Evolutionary conservation across 2,113 vertebrate species (phyloP).

Genomic region (Muntiacus reevesi): DNA sequence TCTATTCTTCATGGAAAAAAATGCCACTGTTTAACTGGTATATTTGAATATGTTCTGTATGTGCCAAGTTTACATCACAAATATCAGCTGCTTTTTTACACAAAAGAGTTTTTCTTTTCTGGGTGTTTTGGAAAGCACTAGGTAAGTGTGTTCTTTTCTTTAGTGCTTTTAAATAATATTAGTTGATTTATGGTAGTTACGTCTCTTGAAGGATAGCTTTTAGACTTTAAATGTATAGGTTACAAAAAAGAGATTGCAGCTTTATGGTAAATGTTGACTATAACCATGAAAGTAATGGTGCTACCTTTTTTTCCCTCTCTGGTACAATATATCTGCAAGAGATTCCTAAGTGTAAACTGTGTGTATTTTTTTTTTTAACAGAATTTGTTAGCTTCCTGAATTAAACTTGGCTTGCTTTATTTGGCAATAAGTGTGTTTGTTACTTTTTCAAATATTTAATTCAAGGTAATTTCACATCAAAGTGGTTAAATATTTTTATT

Average conservation of each 20-base stretch:
- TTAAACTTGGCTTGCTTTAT: constrained; percentile 26
- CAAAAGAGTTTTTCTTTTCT: background rate
- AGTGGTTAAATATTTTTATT: constrained; percentile 25
- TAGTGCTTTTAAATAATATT: background rate
- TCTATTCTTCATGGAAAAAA: background rate
- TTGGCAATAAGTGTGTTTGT: background rate
- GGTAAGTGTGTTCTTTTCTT: background rate
- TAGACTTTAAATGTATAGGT: constrained; percentile 44
- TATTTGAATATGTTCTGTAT: background rate
- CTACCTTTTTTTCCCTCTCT: background rate
- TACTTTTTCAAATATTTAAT: constrained; percentile 25
- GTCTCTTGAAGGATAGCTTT: constrained; percentile 45
- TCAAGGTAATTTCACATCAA: constrained; percentile 16
- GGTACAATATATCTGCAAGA: background rate
- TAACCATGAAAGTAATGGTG: background rate
- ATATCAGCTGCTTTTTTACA: background rate
- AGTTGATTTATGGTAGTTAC: background rate
- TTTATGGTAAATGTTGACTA: constrained; percentile 54
- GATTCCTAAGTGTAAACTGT: background rate
- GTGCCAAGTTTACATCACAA: background rate
- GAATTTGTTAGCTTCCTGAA: constrained; percentile 7
- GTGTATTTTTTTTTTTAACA: background rate
- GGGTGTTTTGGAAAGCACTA: background rate
- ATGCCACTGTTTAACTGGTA: background rate
- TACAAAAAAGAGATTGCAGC: constrained; percentile 6